phyloP scores from a whole-genome alignment of 1,140 invertebrate genomes.

The Phenacoccus solenopsis region DNA sequence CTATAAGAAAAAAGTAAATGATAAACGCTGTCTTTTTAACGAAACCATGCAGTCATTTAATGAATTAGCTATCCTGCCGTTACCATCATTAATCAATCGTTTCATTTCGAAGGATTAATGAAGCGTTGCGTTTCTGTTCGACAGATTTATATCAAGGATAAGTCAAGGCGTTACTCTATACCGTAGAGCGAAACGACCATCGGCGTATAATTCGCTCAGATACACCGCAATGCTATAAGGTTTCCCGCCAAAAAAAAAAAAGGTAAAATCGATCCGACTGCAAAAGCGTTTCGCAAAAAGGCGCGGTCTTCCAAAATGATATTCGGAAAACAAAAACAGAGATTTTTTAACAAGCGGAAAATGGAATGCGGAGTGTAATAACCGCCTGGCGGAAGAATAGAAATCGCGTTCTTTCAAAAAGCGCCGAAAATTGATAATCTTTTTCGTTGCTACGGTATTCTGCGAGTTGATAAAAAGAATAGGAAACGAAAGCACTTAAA shows the following conservation, averaged over 20 bases:
- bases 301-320: not conserved
- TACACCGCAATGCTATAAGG: too few relatives aligned
- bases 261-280: not conserved
- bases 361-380: not conserved
- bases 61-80: not conserved
- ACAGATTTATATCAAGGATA: not conserved
- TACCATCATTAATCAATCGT: not conserved
- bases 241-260: not conserved
- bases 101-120: not conserved
- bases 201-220: too few relatives aligned
- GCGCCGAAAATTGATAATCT: not conserved
- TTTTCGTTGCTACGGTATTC: not conserved
- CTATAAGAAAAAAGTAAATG: not conserved
- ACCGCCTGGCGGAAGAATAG: not conserved
- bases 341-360: conserved; percentile 4
- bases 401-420: not conserved
- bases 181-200: too few relatives aligned
- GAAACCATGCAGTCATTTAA: not conserved
- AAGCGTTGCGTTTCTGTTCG: not conserved
- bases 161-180: not conserved
- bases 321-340: not conserved
- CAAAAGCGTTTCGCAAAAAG: not conserved
- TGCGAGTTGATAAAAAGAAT: conserved; percentile 7
- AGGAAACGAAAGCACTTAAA: conserved; percentile 15
- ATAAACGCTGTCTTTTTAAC: not conserved